Evolutionary conservation across 2,797 vertebrate species (phyloP), one percentile per base, ranked within the genome.

Genomic region (Botia kubotai): DNA sequence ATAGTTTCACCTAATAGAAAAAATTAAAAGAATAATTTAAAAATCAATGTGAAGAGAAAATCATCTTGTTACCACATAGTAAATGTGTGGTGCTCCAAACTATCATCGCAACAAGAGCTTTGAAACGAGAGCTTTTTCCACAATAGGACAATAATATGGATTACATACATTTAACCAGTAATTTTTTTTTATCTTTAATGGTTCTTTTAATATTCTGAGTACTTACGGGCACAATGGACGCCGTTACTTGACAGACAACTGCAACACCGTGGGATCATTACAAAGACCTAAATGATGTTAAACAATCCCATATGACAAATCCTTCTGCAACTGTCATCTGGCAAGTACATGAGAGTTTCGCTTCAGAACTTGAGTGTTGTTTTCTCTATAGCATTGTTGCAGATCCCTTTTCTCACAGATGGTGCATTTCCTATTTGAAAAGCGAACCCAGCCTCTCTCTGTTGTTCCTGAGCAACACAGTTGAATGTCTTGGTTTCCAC

Each of bases 141-240:
- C 74, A 65, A 88, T 82, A 23, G 84, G 89, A 92, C 84, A 93
- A 89, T 88, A 85, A 87, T 63, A 73, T 85, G 85, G 86, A 91
- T 92, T 91, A 46, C 10, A 8, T 11, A 46, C 10, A 46, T 46
- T 46, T 11, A 91, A 88, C 84, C 80, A 82, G 86, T 87, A 87
- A 84, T 77, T 91, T 93, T 89, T 86, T 46, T 76, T 90, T 91
- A 89, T 93, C 69, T 90, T 88, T 84, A 33, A 83, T 87, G 84
- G 79, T 26, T 26, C 23, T 26, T 26, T 26, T 26, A 26, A 26
- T 26, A 26, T 26, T 26, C 23, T 88, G 60, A 69, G 77, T 86
- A 89, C 86, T 86, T 89, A 85, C 85, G 72, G 85, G 90, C 90
- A 88, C 69, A 84, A 87, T 83, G 74, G 84, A 80, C 46, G 1